Percentiles rank a stretch among this genome's conserved stretches.
These are phyloP conservation scores for Tetanocera ferruginea DNA, from an alignment of 2,888 invertebrate genomes.

Conservation along the genomic window DNA sequence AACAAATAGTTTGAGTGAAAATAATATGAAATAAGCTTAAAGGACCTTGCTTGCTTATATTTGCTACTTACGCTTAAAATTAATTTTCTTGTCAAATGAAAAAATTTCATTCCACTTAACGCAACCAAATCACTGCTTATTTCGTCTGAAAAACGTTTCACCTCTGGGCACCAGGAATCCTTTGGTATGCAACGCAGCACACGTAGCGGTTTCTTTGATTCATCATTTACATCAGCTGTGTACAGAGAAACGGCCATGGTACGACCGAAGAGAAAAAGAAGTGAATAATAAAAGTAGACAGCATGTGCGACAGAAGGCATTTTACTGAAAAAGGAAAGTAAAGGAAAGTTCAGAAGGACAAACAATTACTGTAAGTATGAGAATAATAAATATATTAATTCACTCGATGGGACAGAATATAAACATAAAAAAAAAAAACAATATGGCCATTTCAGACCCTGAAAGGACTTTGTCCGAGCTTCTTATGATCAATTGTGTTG, in stretches of 20 bases:
- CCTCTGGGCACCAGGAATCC: slow-evolving; percentile 71
- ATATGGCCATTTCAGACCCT: no score
- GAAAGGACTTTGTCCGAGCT: no score
- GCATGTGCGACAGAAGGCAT: slow-evolving; percentile 68
- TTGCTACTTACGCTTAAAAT: slow-evolving; percentile 62
- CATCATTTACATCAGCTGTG: slow-evolving; percentile 74
- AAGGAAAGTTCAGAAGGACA: no score
- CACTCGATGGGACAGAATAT: no score
- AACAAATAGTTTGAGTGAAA: not conserved
- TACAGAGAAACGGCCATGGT: slow-evolving; percentile 73
- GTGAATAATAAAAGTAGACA: slow-evolving; percentile 74
- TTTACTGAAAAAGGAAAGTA: slow-evolving; percentile 53
- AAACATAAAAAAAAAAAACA: no score
- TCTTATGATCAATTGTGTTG: no score
- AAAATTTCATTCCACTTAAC: slow-evolving; percentile 68
- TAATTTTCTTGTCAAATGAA: slow-evolving; percentile 66
- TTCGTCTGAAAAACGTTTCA: slow-evolving; percentile 67
- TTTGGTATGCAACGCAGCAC: slow-evolving; percentile 70
- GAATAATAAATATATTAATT: no score
- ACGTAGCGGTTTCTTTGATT: slow-evolving; percentile 69
- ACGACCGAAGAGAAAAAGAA: slow-evolving; percentile 72
- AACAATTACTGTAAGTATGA: no score
- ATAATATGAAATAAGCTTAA: not conserved
- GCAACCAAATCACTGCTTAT: slow-evolving; percentile 66
- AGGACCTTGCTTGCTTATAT: not conserved